Conservation (phyloP, 2,113 vertebrate genomes). For the Lophochroa leadbeateri region DNA sequence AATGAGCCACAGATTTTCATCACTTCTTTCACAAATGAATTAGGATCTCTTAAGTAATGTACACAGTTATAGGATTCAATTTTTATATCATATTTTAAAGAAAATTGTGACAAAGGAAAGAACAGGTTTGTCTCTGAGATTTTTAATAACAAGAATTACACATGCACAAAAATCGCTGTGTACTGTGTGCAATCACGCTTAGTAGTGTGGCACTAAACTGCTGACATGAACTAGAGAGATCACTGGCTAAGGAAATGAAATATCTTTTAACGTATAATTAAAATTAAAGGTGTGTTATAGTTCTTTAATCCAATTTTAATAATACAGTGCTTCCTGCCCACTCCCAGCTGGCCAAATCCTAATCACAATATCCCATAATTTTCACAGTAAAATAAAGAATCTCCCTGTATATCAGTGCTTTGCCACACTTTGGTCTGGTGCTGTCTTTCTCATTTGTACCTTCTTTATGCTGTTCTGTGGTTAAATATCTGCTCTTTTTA, state of each 20-base stretch:
- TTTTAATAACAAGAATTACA: background rate
- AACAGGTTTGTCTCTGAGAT: background rate
- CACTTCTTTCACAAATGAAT: background rate
- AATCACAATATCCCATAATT: conserved; percentile 38
- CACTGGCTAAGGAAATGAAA: background rate
- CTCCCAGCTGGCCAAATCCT: conserved; percentile 21
- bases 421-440: background rate
- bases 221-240: background rate
- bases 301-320: background rate
- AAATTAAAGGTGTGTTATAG: conserved; percentile 1
- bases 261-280: conserved; percentile 7
- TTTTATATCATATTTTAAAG: background rate
- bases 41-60: background rate
- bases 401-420: background rate
- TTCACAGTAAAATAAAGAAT: background rate
- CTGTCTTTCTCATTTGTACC: background rate
- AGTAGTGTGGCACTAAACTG: background rate
- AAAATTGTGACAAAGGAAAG: background rate
- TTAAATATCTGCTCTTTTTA: background rate
- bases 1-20: background rate
- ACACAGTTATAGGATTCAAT: background rate
- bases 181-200: background rate
- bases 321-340: background rate
- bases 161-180: background rate
- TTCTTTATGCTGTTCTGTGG: background rate